Percentiles rank a stretch among this genome's conserved stretches.
These are phyloP conservation scores for Ooceraea biroi DNA, from an alignment of 1,140 invertebrate genomes.

Conservation along the genomic window DNA sequence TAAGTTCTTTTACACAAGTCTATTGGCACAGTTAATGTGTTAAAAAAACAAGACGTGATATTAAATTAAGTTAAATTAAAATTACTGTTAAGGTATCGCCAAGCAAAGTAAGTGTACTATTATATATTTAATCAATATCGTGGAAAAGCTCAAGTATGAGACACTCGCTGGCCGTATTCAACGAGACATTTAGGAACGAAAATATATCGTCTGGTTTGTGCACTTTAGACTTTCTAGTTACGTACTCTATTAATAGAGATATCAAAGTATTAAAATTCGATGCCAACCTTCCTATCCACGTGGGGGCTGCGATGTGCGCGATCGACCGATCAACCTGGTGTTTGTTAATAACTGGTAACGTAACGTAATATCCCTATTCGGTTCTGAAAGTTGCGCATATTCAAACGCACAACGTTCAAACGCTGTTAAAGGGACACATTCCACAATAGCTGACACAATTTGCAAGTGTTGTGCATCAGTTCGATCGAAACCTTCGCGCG, in stretches of 20 bases:
- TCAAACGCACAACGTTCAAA: not conserved
- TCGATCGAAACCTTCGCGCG: not conserved
- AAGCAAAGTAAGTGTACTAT: constrained; percentile 19
- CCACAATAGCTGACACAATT: not conserved
- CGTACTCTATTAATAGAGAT: constrained; percentile 15
- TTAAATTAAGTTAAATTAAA: too few relatives aligned
- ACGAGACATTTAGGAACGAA: not conserved
- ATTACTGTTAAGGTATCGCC: constrained; percentile 36
- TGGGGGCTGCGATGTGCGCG: not conserved
- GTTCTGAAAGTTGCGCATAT: constrained; percentile 2
- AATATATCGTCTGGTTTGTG: not conserved
- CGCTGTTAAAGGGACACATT: constrained; percentile 16
- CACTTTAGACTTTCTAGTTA: not conserved
- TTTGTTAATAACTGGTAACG: constrained; percentile 29
- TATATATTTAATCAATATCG: too few relatives aligned
- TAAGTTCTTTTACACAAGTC: constrained; percentile 47
- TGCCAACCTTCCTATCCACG: not conserved
- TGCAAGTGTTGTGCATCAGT: not conserved
- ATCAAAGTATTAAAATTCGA: constrained; percentile 23
- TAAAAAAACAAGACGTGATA: constrained; percentile 25
- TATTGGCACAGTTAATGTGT: constrained; percentile 36
- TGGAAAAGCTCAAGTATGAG: too few relatives aligned
- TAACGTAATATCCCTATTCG: not conserved
- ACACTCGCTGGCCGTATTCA: too few relatives aligned
- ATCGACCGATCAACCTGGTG: constrained; percentile 1